Percentiles rank a stretch among this genome's conserved stretches.
Conservation (phyloP, 2,888 invertebrate genomes). For the Thymelicus sylvestris region DNA sequence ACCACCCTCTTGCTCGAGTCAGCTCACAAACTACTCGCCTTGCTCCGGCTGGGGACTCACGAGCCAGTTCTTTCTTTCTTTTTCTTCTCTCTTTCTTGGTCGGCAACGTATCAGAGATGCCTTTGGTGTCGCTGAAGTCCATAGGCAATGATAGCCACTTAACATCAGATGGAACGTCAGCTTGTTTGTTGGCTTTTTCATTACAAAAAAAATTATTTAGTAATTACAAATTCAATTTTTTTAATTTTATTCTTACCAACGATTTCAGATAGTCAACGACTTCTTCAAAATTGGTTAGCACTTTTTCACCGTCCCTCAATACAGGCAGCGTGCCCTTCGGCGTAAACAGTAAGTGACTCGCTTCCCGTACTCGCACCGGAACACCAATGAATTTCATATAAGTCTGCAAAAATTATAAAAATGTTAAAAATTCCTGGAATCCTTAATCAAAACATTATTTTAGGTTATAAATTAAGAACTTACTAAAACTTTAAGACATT, state of each 20-base stretch:
- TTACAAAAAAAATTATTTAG: too few relatives aligned
- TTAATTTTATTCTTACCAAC: slow-evolving; percentile 72
- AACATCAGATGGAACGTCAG: too few relatives aligned
- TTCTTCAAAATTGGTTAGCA: slow-evolving; percentile 87
- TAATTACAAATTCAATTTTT: not conserved
- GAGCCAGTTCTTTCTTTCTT: too few relatives aligned
- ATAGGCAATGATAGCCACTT: too few relatives aligned
- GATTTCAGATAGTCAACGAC: slow-evolving; percentile 88
- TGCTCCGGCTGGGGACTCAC: too few relatives aligned
- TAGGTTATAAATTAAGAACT: slow-evolving; percentile 61
- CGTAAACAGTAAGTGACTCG: slow-evolving; percentile 89
- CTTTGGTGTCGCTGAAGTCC: too few relatives aligned
- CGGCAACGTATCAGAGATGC: too few relatives aligned
- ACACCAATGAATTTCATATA: slow-evolving; percentile 91
- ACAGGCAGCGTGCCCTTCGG: slow-evolving; percentile 90
- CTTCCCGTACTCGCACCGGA: slow-evolving; percentile 88
- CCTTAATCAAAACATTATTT: slow-evolving; percentile 53
- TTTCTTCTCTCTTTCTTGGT: too few relatives aligned
- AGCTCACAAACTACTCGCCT: too few relatives aligned
- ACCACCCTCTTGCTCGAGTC: too few relatives aligned
- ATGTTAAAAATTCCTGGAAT: slow-evolving; percentile 39
- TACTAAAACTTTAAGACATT: slow-evolving; percentile 93
- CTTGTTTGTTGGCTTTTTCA: too few relatives aligned
- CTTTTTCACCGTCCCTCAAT: slow-evolving; percentile 84
- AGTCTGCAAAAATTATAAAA: slow-evolving; percentile 70